Evolutionary conservation across 2,797 vertebrate species (phyloP).

Genomic region (Ateles fusciceps): DNA sequence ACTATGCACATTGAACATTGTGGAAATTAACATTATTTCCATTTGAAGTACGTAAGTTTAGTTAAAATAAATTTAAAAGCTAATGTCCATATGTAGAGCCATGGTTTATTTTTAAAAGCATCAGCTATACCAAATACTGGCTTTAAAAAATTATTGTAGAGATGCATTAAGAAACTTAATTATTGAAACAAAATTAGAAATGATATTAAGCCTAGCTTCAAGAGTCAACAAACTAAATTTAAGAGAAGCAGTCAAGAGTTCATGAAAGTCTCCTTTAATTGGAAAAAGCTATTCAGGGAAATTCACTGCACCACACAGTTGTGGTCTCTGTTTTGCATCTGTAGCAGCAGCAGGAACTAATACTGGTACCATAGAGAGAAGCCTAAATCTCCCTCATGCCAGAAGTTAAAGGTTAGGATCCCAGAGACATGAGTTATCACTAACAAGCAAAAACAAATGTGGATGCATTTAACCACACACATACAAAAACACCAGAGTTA

Average conservation of each 20-base stretch:
- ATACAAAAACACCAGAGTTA: background rate
- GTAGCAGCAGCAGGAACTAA: background rate
- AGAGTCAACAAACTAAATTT: background rate
- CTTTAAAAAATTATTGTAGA: background rate
- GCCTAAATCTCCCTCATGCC: background rate
- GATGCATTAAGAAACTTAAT: background rate
- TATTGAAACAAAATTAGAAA: slow-evolving; percentile 17
- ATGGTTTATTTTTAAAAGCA: background rate
- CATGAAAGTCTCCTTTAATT: background rate
- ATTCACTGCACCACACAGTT: background rate
- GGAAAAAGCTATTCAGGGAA: background rate
- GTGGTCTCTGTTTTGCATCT: background rate
- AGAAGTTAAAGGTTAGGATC: background rate
- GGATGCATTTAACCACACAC: background rate
- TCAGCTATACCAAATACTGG: background rate
- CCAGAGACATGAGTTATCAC: background rate
- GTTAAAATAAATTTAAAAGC: background rate
- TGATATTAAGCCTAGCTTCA: background rate
- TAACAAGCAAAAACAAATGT: background rate
- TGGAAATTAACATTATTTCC: background rate
- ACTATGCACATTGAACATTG: background rate
- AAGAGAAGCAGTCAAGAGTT: background rate
- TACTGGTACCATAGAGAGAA: too few species aligned
- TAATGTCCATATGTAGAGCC: background rate
- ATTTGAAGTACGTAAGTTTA: background rate